Base-by-base conservation (phyloP, 1,140 invertebrate genomes). In the Drosophila albomicans region DNA sequence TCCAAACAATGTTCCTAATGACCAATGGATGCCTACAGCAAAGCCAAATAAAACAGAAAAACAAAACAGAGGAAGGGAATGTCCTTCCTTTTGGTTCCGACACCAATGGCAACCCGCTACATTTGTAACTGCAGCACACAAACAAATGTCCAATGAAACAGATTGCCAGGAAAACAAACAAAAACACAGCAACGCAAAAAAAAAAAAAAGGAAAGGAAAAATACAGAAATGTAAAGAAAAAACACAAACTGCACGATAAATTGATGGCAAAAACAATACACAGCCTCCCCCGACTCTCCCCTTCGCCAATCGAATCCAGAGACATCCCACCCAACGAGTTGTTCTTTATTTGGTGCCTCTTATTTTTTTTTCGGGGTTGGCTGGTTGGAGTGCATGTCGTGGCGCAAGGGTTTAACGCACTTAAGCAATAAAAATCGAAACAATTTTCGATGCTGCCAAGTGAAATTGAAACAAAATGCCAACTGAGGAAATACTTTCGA, bases 371-470 rank as follows among this genome's bases (percentile, higher is more conserved):
- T 7, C 11, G 20, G 20, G 20, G 20, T 25, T 25, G 3, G 20
- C 3, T 25, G 20, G 20, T 25, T 25, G 20, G 49, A 78, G 81
- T 86, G 81, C 81, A 70, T 76, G 73, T 76, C 63, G 72, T 61
- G 84, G 84, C 80, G 85, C 86, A 85, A 88, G 85, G 86, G 85
- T 81, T 89, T 89, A 89, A 89, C 85, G 85, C 85, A 89, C 85
- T 89, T 89, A 90, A 89, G 85, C 85, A 89, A 90, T 89, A 89
- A 89, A 89, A 89, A 85, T 89, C 86, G 85, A 89, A 89, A 89
- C 85, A 89, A 89, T 89, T 89, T 84, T 88, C 85, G 78, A 75
- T 72, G 85, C 75, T 90, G 86, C 78, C 84, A 89, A 88, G 85
- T 89, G 85, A 88, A 88, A 88, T 88, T 88, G 84, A 89, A 88